Base-by-base conservation (phyloP, 92 coral and sea anemone species). In the Palythoa heliodiscus region DNA sequence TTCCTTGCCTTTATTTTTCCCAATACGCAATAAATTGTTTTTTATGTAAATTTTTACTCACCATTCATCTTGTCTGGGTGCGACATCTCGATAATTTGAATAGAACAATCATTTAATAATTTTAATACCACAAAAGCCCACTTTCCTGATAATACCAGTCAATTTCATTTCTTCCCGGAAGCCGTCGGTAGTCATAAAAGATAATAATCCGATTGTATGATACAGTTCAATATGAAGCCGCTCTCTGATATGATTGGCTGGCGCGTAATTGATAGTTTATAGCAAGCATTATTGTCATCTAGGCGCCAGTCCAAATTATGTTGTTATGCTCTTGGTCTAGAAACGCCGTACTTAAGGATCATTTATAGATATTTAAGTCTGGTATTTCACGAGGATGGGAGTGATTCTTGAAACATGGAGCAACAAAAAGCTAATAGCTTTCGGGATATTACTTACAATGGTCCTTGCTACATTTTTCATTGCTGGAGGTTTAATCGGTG, bases 341-440 rank as follows among this genome's bases (percentile, higher is more conserved):
- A 64, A 11, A 23, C 43, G 14, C 13, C 3, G 7, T 64, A 24
- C 23, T 2, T 69, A 37, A 69, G 15, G 22, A 47, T 13, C 9
- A 25, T 16, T 71, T 12, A 24, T 14, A 35, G 52, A 17, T 72
- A 6, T 43, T 43, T 14, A 24, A 47, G 12, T 10, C 52, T 53
- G n/a, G 9, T 63, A 52, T 76, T 76, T n/a, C 13, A 25, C 66
- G 19, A 38, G 12, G n/a, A 80, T 80, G 84, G 84, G 84, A 80
- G 84, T 80, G 13, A 80, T 80, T 80, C 84, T 80, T 14, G 84
- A 80, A 52, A 80, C 84, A 48, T 80, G 84, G 84, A 80, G 74
- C 84, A 80, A 70, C 73, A 80, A 48, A 66, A 80, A 48, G 60
- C 74, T 80, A 11, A 66, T 80, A 5, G 84, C 84, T 15, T 80